Evolutionary conservation across 2,888 invertebrate species (phyloP), one percentile per base, ranked within the genome.

Genomic region (Alloscopus bannaensis): DNA sequence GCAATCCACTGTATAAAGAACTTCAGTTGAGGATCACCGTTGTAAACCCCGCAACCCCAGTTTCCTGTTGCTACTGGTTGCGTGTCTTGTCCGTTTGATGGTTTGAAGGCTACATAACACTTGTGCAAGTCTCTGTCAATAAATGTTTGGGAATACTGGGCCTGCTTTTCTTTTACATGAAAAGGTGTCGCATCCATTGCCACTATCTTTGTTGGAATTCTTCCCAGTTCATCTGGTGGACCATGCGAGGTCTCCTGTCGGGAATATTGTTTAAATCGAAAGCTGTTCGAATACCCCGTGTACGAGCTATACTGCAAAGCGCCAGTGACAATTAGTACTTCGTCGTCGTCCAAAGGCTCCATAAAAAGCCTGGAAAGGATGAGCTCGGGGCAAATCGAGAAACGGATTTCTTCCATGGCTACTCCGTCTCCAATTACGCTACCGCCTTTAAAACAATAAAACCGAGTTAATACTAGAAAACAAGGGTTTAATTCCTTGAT

Each of bases 391-490:
- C 95, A 96, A 83, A 97, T 95, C 16, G 95, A 92, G 88, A 98
- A 99, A 59, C 97, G 91, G 84, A 99, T 99, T 90, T 99, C 99
- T 88, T 99, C 99, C 88, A 98, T 98, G 6, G 31, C 98, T 87
- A 95, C 94, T 0, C 98, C 99, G 80, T 91, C 90, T 22, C 26
- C 24, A 11, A 59, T 16, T 26, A 59, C 28, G 1, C 59, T 59
- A 20, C 59, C 59, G 0, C 98, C 99, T 6, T 98, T 18, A 11
- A 3, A 50, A n/a, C n/a, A n/a, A n/a, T n/a, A n/a, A n/a, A n/a
- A n/a, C n/a, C n/a, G n/a, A n/a, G n/a, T n/a, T n/a, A n/a, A n/a
- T n/a, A n/a, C n/a, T n/a, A n/a, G n/a, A n/a, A n/a, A n/a, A n/a
- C n/a, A n/a, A n/a, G n/a, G n/a, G n/a, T n/a, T n/a, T n/a, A n/a